phyloP scores from a whole-genome alignment of 2,797 vertebrate species.

The Darevskia mixta region DNA sequence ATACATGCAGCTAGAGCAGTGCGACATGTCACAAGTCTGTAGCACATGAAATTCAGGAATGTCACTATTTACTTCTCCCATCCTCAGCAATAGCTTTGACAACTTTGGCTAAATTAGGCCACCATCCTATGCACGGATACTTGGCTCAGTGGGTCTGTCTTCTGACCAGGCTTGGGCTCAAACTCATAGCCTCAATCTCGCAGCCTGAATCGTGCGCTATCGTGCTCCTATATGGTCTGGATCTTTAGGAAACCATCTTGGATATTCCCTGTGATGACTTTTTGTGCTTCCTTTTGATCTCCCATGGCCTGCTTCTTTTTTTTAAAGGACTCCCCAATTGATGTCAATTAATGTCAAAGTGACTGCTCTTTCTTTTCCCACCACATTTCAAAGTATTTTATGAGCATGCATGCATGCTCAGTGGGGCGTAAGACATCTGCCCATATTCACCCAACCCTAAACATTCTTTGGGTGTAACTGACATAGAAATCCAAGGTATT shows the following conservation, averaged over 20 bases:
- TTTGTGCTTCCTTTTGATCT: slow-evolving; percentile 73
- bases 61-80: neutral
- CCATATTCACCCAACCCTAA: neutral
- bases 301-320: slow-evolving; percentile 11
- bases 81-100: slow-evolving; percentile 33
- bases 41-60: slow-evolving; percentile 14
- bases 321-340: slow-evolving; percentile 54
- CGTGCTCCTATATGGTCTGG: slow-evolving; percentile 28
- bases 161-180: neutral
- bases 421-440: slow-evolving; percentile 45
- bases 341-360: slow-evolving; percentile 73
- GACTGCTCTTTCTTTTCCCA: slow-evolving; percentile 60
- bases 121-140: neutral
- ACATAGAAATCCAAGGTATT: slow-evolving; percentile 23
- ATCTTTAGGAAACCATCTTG: slow-evolving; percentile 10
- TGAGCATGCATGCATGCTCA: slow-evolving; percentile 29
- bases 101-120: slow-evolving; percentile 53
- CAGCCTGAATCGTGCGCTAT: too few species aligned
- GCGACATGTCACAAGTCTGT: neutral
- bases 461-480: slow-evolving; percentile 2
- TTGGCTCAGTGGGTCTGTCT: neutral
- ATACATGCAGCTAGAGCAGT: neutral
- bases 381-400: slow-evolving; percentile 47
- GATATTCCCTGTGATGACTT: slow-evolving; percentile 52
- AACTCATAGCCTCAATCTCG: neutral